Evolutionary conservation across 2,113 vertebrate species (phyloP).

Genomic region (Mustelus asterias): DNA sequence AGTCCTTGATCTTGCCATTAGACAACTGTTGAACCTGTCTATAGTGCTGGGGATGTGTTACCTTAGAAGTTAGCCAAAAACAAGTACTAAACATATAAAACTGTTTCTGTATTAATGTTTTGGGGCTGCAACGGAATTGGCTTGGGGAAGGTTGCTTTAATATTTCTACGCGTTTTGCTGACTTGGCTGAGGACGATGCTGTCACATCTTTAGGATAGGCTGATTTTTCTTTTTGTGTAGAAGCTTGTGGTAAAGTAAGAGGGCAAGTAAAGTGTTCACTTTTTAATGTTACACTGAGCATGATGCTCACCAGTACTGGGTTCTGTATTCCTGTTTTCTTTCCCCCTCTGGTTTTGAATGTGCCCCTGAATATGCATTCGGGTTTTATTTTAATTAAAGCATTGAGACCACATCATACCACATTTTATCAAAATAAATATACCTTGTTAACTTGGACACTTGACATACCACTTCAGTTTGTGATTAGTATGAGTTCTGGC

Average conservation of each 20-base stretch:
- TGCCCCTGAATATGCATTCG: not conserved
- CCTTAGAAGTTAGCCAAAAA: not conserved
- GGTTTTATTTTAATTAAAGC: not conserved
- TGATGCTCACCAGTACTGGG: no score
- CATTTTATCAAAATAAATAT: not conserved
- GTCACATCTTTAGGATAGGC: not conserved
- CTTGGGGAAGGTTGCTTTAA: not conserved
- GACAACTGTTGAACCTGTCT: not conserved
- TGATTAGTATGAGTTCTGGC: not conserved
- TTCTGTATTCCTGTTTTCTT: not conserved
- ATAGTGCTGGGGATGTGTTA: not conserved
- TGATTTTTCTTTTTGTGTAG: not conserved
- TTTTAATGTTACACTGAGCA: not conserved
- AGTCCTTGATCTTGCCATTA: not conserved
- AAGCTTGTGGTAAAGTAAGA: not conserved
- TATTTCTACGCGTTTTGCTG: not conserved
- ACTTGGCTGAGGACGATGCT: not conserved
- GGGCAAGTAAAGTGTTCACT: not conserved
- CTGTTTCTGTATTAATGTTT: not conserved
- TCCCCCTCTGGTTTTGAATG: not conserved
- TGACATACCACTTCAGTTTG: not conserved
- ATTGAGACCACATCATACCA: not conserved
- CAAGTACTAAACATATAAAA: not conserved
- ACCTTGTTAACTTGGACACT: not conserved
- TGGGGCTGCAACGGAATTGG: not conserved